A percentile compares a stretch with the other conserved stretches of the same genome.
phyloP scores from a whole-genome alignment of 1,140 invertebrate species.

The Orchestia grillus region DNA sequence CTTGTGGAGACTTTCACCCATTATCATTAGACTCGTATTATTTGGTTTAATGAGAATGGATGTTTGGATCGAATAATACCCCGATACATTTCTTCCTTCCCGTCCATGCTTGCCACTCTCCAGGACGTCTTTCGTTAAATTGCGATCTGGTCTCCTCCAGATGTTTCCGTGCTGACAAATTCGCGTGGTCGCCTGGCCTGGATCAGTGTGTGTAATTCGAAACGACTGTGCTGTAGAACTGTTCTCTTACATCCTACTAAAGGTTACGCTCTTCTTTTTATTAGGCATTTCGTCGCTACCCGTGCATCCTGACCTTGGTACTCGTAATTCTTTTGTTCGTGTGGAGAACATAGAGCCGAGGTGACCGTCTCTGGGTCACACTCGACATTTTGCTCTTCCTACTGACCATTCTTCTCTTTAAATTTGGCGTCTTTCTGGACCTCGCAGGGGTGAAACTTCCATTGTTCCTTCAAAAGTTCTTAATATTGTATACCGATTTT shows the following conservation, averaged over 20 bases:
- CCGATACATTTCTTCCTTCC: too few relatives aligned
- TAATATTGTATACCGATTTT: not conserved
- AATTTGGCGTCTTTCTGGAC: not conserved
- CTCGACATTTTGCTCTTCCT: not conserved
- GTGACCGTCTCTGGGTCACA: not conserved
- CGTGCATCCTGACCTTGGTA: not conserved
- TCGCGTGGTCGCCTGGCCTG: too few relatives aligned
- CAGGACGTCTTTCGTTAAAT: too few relatives aligned
- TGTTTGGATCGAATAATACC: too few relatives aligned
- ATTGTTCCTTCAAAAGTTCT: not conserved
- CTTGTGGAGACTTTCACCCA: too few relatives aligned
- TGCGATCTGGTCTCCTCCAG: too few relatives aligned
- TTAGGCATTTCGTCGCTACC: not conserved
- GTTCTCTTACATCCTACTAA: not conserved
- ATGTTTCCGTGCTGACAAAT: too few relatives aligned
- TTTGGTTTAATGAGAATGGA: too few relatives aligned
- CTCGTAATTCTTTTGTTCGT: not conserved
- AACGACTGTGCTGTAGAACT: not conserved
- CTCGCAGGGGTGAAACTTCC: not conserved
- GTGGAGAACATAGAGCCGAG: not conserved
- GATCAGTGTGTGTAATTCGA: not conserved
- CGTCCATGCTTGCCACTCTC: too few relatives aligned
- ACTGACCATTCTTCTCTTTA: not conserved
- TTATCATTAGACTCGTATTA: too few relatives aligned
- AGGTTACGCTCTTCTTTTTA: not conserved